These are phyloP conservation scores for Anadara kagoshimensis DNA, from an alignment of 1,140 invertebrate genomes.

Conservation along the genomic window DNA sequence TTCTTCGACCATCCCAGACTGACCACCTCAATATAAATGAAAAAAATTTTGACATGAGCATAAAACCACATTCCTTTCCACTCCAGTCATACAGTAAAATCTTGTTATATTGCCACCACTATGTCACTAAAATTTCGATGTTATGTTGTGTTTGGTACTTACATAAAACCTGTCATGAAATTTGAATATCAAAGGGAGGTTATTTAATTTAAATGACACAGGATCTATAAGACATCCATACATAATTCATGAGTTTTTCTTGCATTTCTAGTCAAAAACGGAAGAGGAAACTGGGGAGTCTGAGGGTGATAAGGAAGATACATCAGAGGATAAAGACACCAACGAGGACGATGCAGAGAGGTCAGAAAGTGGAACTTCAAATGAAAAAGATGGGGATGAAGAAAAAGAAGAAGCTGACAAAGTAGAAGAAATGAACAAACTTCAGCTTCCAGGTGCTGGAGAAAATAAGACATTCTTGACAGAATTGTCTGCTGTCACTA, in stretches of 20 bases:
- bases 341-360: background rate
- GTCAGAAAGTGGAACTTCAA: conserved; percentile 10
- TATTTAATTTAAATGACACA: too few relatives aligned
- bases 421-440: conserved; percentile 10
- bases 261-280: background rate
- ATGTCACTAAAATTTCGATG: too few relatives aligned
- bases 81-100: too few relatives aligned
- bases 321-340: conserved; percentile 1
- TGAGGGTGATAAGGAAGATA: conserved; percentile 15
- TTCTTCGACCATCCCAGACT: too few relatives aligned
- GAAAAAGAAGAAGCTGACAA: conserved; percentile 21
- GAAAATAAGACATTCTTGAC: conserved; percentile 51
- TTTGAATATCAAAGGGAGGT: too few relatives aligned
- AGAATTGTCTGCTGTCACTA: conserved; percentile 40
- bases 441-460: background rate
- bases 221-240: too few relatives aligned
- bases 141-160: too few relatives aligned
- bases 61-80: background rate
- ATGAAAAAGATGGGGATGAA: conserved; percentile 22
- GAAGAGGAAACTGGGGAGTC: conserved; percentile 16
- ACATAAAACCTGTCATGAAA: too few relatives aligned
- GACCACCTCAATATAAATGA: background rate
- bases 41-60: background rate
- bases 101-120: too few relatives aligned
- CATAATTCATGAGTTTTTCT: too few relatives aligned